These are phyloP conservation scores for Tetrax tetrax DNA, from an alignment of 2,113 vertebrate species.

Conservation along the genomic window DNA sequence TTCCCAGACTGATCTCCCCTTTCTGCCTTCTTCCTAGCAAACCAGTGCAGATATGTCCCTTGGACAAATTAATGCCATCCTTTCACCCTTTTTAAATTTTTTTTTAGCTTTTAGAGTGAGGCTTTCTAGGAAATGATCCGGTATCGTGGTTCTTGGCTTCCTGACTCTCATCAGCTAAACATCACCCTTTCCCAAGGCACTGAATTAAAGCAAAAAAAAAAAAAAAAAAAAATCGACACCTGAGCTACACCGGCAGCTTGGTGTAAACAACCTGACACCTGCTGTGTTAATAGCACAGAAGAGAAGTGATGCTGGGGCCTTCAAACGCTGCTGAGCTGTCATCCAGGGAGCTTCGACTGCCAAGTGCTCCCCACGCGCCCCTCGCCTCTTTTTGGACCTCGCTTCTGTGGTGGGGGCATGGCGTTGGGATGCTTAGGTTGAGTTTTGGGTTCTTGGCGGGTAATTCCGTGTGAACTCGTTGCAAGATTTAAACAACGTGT, in stretches of 20 bases:
- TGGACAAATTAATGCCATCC: background rate
- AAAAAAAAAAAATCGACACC: background rate
- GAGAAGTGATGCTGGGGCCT: background rate
- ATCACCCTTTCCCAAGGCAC: background rate
- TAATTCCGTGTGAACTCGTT: too few species aligned
- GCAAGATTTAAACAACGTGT: accelerated
- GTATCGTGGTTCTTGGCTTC: background rate
- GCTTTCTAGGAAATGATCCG: background rate
- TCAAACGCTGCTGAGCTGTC: background rate
- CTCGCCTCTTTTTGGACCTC: background rate
- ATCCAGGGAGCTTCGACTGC: too few species aligned
- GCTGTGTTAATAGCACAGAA: background rate
- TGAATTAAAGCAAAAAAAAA: background rate
- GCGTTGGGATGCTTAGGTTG: background rate
- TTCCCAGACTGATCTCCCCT: background rate
- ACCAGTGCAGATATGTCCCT: background rate
- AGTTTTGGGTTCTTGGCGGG: too few species aligned
- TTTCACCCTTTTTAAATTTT: background rate
- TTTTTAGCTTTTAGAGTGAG: background rate
- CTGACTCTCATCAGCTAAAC: background rate
- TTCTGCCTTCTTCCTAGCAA: background rate
- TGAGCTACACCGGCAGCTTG: background rate
- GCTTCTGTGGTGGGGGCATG: accelerated
- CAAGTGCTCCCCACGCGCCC: background rate
- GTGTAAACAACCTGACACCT: background rate